Base-by-base conservation (phyloP, 2,797 vertebrate species). In the Uromys caudimaculatus region DNA sequence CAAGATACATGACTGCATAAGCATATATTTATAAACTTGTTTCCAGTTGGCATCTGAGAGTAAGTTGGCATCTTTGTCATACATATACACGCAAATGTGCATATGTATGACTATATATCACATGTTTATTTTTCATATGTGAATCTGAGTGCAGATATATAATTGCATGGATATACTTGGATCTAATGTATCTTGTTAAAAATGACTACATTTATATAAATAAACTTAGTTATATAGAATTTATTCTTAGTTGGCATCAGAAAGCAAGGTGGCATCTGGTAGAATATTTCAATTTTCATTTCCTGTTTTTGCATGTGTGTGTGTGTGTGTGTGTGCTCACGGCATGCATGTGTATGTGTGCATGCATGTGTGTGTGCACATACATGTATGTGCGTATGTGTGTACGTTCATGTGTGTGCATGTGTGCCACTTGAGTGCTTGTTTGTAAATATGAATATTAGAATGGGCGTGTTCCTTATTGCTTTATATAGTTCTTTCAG, bases 111-210 rank as follows among this genome's bases (percentile, higher is more conserved):
- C 76, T 94, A 95, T 96, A 96, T 95, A 96, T 97, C 96, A 97
- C 96, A 95, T 96, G 93, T 97, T 97, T 97, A 94, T 96, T 97
- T 98, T 96, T 97, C 69, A 56, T 95, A 95, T 96, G 95, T 95
- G 90, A 87, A 92, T 96, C 85, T 96, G 83, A 93, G 76, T 35
- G 71, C 88, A 88, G 87, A 94, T 83, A 62, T 94, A 67, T 93
- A 94, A 94, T 94, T 96, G 58, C 96, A 96, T 95, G 89, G 92
- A 84, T 97, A 95, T 76, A 88, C 84, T 97, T 97, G 88, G 95
- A 97, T 95, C 92, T 94, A 96, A 95, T 89, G 73, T 96, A 91
- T 95, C 96, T 97, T 86, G 90, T 97, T 93, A 97, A 96, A 97
- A 97, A 84, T 96, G 93, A 94, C 95, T 97, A 62, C 92, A 95